These are phyloP conservation scores for Regulus satrapa DNA, from an alignment of 2,113 vertebrate genomes.

Conservation along the genomic window DNA sequence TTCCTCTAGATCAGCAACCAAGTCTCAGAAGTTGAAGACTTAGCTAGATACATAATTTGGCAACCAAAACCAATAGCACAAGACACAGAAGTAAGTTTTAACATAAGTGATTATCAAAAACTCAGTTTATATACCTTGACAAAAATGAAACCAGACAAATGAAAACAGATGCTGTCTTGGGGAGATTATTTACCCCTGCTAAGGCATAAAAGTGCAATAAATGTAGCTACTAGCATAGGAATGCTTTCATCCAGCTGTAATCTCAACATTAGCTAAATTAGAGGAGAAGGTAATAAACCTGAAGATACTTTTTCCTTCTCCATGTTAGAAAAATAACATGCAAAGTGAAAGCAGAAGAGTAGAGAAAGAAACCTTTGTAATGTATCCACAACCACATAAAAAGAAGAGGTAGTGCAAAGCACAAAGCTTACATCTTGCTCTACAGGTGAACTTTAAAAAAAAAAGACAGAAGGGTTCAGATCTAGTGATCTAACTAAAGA, in stretches of 20 bases:
- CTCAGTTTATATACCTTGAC: background rate
- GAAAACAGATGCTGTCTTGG: background rate
- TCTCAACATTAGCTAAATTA: background rate
- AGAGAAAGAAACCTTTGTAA: background rate
- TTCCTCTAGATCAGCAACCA: too few species aligned
- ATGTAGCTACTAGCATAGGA: conserved; percentile 11
- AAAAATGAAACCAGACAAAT: conserved; percentile 19
- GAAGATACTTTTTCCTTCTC: background rate
- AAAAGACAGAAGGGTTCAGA: background rate
- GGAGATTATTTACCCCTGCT: background rate
- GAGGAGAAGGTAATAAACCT: background rate
- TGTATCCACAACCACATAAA: background rate
- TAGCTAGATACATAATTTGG: background rate
- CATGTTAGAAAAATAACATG: background rate
- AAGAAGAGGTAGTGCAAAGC: background rate
- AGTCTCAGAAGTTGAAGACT: too few species aligned
- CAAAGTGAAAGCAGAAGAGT: background rate
- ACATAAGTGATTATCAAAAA: background rate
- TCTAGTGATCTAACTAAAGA: background rate
- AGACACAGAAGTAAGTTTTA: background rate
- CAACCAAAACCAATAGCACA: background rate
- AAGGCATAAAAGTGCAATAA: conserved; percentile 8
- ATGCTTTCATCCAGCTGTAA: background rate
- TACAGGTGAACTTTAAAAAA: background rate
- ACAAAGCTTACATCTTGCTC: background rate